Evolutionary conservation across 2,888 invertebrate species (phyloP).

Genomic region (Bunonema sp.): DNA sequence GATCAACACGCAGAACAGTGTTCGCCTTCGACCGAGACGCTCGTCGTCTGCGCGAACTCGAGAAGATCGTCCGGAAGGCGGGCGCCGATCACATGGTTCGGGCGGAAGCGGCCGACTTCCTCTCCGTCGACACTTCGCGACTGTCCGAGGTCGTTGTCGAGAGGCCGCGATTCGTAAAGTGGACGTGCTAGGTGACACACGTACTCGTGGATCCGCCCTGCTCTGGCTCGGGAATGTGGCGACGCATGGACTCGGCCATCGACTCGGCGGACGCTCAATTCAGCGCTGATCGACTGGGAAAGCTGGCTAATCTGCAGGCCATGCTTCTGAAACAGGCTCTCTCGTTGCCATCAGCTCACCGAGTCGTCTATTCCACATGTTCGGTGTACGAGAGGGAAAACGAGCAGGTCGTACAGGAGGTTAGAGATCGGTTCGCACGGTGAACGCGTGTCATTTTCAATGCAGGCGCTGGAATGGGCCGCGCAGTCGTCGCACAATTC

Average conservation of each 20-base stretch:
- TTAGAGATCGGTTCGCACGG: too few relatives aligned
- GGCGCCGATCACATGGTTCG: too few relatives aligned
- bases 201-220: constrained; percentile 92
- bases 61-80: too few relatives aligned
- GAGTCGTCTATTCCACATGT: constrained; percentile 88
- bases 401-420: constrained; percentile 69
- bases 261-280: constrained; percentile 8
- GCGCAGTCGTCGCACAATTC: too few relatives aligned
- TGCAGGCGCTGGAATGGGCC: too few relatives aligned
- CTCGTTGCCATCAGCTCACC: constrained; percentile 64
- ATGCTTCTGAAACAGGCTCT: constrained; percentile 73
- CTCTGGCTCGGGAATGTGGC: constrained; percentile 68
- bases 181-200: constrained; percentile 72
- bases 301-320: constrained; percentile 57
- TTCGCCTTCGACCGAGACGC: constrained; percentile 12
- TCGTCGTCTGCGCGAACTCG: too few relatives aligned
- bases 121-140: too few relatives aligned
- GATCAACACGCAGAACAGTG: constrained; percentile 8
- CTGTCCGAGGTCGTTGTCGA: too few relatives aligned
- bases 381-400: constrained; percentile 78
- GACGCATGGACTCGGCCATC: constrained; percentile 55
- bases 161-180: too few relatives aligned
- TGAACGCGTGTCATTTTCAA: too few relatives aligned
- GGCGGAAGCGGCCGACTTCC: too few relatives aligned
- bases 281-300: too few relatives aligned